Evolutionary conservation across 2,113 vertebrate genomes (phyloP).

Genomic region (Fukomys damarensis): DNA sequence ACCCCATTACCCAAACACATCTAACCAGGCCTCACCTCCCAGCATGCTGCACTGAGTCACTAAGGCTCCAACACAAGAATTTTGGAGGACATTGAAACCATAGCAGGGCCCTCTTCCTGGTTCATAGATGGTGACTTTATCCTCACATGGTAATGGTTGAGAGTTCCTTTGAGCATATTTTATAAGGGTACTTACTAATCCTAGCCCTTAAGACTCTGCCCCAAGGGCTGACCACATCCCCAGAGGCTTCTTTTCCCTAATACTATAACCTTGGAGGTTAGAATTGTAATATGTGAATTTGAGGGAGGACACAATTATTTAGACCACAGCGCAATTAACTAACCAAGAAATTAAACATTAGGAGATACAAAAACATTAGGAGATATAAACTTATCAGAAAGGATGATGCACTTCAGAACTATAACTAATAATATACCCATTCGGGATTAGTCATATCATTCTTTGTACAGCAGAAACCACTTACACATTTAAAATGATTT

Average conservation of each 20-base stretch:
- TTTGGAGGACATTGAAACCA: not conserved
- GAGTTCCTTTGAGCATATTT: not conserved
- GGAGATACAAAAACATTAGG: not conserved
- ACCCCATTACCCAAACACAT: not conserved
- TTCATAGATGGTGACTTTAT: not conserved
- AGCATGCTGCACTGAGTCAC: not conserved
- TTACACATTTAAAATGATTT: not conserved
- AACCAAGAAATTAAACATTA: constrained; percentile 21
- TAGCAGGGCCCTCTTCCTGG: not conserved
- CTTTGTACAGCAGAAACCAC: not conserved
- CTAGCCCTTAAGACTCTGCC: not conserved
- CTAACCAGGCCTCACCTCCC: not conserved
- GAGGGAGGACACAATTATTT: not conserved
- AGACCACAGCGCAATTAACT: not conserved
- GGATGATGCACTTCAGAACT: not conserved
- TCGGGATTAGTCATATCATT: not conserved
- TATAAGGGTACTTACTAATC: not conserved
- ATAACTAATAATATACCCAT: not conserved
- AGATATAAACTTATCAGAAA: not conserved
- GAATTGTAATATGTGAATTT: not conserved
- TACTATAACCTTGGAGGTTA: not conserved
- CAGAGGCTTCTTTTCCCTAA: too few species aligned
- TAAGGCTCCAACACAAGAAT: not conserved
- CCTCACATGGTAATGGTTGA: not conserved
- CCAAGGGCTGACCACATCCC: not conserved